Evolutionary conservation across 1,140 invertebrate species (phyloP), one percentile per base, ranked within the genome.

Genomic region (Helicoverpa armigera): DNA sequence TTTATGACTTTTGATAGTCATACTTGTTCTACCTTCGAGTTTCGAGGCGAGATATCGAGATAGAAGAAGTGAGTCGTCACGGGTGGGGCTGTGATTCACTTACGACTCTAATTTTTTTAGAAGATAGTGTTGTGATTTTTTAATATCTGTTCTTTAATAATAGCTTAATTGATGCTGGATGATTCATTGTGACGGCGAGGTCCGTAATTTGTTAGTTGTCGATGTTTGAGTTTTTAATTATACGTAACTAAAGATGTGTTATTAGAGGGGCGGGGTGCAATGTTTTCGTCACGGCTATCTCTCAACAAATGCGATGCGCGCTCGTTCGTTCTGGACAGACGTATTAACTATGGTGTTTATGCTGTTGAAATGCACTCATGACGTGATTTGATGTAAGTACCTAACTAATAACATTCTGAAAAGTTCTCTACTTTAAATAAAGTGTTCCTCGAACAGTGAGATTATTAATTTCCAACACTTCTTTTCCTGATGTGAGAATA

Each of bases 161-260:
- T 89, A 87, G 87, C 84, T 91, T 93, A 93, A 93, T 94, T 93
- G 92, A 92, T 87, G 86, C 81, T 80, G 73, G 48, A 83, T 91
- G 92, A 91, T 89, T 94, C 91, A 92, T 91, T 85, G 85, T 83
- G 70, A 82, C 86, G 82, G 81, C 83, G 83, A 83, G 83, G 84
- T 82, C 85, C 79, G 80, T 89, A 86, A 90, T 92, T 92, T 92
- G 91, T 92, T 91, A 88, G 86, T 88, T 88, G 90, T 92, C 91
- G 88, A 89, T 92, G 87, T 92, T 94, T 92, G 90, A 94, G 90
- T 91, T 93, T 94, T 94, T 94, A 94, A 94, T 94, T 94, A 92
- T 81, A 92, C 90, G 87, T 89, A 91, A 91, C 91, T 91, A 92
- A 93, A 93, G 87, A 88, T 82, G 70, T 84, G 87, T 88, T 89